phyloP scores from a whole-genome alignment of 2,888 invertebrate species.

The Perizoma affinitatum region DNA sequence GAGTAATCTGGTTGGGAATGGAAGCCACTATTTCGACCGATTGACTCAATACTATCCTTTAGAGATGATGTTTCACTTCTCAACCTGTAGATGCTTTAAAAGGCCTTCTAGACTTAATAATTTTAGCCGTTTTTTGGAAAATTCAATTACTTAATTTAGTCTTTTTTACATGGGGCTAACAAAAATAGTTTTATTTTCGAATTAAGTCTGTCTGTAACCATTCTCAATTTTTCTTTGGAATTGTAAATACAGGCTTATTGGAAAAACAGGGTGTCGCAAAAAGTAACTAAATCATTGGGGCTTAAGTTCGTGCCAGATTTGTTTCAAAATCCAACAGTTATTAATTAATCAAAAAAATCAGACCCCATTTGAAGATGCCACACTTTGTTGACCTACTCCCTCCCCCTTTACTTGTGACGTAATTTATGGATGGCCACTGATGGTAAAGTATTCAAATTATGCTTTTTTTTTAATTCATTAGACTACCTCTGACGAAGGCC shows the following conservation, averaged over 20 bases:
- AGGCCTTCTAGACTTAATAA: slow-evolving; percentile 23
- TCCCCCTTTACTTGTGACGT: no score
- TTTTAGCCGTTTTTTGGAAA: slow-evolving; percentile 13
- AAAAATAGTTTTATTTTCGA: slow-evolving; percentile 11
- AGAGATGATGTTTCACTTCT: not conserved
- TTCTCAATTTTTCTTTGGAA: slow-evolving; percentile 30
- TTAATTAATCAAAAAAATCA: no score
- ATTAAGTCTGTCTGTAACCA: slow-evolving; percentile 19
- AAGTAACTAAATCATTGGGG: slow-evolving; percentile 14
- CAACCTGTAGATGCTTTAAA: slow-evolving; percentile 17
- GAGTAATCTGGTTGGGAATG: not conserved
- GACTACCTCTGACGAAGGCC: no score
- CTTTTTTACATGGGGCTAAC: slow-evolving; percentile 10
- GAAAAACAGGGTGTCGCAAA: slow-evolving; percentile 33
- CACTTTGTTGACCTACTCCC: no score
- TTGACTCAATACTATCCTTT: not conserved
- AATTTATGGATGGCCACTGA: no score
- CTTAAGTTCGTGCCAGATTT: slow-evolving; percentile 21
- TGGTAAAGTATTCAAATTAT: no score
- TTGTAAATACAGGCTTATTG: slow-evolving; percentile 31
- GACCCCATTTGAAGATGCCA: no score
- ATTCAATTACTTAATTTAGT: slow-evolving; percentile 3
- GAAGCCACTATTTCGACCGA: not conserved
- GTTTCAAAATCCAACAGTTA: slow-evolving; percentile 1
- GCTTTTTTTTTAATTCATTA: no score